Evolutionary conservation across 2,888 invertebrate species (phyloP), one percentile per base, ranked within the genome.

Genomic region (Acanthosepion esculentum): DNA sequence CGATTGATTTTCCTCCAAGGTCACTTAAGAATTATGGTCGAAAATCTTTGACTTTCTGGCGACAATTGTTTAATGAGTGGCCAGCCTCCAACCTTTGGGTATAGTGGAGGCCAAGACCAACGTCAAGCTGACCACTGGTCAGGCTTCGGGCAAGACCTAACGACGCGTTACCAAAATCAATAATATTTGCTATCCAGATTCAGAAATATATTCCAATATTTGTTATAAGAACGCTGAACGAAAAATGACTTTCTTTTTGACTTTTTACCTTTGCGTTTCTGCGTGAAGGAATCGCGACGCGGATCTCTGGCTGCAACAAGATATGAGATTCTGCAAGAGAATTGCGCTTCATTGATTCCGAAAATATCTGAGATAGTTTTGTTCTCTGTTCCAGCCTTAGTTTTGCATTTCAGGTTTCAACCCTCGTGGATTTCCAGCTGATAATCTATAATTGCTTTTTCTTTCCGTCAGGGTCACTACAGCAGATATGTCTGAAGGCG

Each of bases 61-160:
- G 78, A 78, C 78, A 78, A n/a, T 78, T 78, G 78, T 78, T 78
- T 78, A 78, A 78, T 78, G n/a, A 78, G n/a, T 78, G n/a, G 78
- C 15, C 78, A 78, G n/a, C n/a, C 78, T n/a, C 29, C 29, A 29
- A 78, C n/a, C 78, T 78, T 59, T 26, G 20, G 78, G 29, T 78
- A 29, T 7, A 8, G 10, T 78, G n/a, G 78, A 78, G 78, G n/a
- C n/a, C 78, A 78, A 78, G 0, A 78, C 78, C n/a, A 78, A 78
- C n/a, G 78, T n/a, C 78, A 78, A 10, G n/a, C 78, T 78, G 78
- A 78, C 78, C 78, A 78, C n/a, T 78, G 78, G n/a, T 78, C 78
- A 78, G n/a, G 29, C 78, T 78, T n/a, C n/a, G 78, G 78, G 78
- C 78, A n/a, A 78, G 29, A 78, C 78, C 29, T n/a, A 78, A 78